Percentiles rank a stretch among this genome's conserved stretches.
Conservation (phyloP, 2,888 invertebrate genomes). For the Anthoptus insignis region DNA sequence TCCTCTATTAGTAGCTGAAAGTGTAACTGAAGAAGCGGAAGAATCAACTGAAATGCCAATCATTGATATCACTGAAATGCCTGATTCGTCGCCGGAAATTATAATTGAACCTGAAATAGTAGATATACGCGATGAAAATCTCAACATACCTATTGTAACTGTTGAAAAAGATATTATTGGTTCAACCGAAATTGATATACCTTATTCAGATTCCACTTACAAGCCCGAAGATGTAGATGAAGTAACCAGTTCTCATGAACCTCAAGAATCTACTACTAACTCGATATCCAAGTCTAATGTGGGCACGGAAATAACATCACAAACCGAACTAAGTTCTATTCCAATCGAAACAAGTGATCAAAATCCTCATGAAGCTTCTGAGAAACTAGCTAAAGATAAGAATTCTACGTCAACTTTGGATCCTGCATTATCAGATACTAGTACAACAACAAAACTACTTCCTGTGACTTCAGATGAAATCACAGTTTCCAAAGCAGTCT, state of each 20-base stretch:
- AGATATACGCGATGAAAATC: conserved; percentile 13
- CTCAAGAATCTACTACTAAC: conserved; percentile 61
- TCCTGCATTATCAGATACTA: conserved; percentile 49
- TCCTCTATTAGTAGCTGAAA: conserved; percentile 64
- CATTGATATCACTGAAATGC: conserved; percentile 47
- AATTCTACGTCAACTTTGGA: conserved; percentile 59
- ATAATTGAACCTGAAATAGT: conserved; percentile 19
- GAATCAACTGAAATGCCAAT: conserved; percentile 54
- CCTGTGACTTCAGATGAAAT: conserved; percentile 60
- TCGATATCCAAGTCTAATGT: conserved; percentile 64
- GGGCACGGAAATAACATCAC: conserved; percentile 73
- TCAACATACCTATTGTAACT: conserved; percentile 23
- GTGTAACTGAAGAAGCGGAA: conserved; percentile 60
- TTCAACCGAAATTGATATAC: conserved; percentile 32
- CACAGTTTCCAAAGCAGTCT: conserved; percentile 58
- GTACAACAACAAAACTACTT: conserved; percentile 56
- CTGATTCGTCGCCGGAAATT: conserved; percentile 37
- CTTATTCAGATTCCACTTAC: conserved; percentile 37
- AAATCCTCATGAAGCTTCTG: conserved; percentile 71
- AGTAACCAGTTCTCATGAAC: conserved; percentile 50
- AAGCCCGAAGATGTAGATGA: conserved; percentile 38
- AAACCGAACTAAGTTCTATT: conserved; percentile 77
- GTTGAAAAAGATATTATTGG: conserved; percentile 30
- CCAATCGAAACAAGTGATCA: conserved; percentile 80
- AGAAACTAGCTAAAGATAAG: conserved; percentile 63